These are phyloP conservation scores for Altica lythri DNA, from an alignment of 2,888 invertebrate genomes.

Conservation along the genomic window DNA sequence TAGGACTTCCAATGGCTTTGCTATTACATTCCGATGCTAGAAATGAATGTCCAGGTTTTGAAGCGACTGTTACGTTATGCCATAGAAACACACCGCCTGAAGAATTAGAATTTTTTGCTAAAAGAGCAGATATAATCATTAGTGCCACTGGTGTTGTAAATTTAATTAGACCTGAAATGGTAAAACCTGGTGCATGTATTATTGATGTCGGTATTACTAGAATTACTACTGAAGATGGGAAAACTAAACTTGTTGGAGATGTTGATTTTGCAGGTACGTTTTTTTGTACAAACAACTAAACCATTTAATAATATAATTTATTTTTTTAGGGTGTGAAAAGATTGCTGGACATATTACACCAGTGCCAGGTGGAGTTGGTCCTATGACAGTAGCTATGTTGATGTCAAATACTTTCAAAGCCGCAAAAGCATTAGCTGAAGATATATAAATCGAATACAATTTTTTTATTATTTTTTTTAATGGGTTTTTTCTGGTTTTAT, in stretches of 20 bases:
- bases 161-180: conserved; percentile 79
- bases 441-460: background rate
- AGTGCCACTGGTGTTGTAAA: conserved; percentile 77
- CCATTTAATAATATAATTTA: conserved; percentile 5
- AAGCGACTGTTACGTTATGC: conserved; percentile 88
- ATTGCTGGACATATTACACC: conserved; percentile 86
- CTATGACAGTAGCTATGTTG: conserved; percentile 93
- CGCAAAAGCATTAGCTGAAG: conserved; percentile 54
- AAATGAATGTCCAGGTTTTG: conserved; percentile 72
- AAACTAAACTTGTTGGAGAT: conserved; percentile 81
- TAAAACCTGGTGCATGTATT: conserved; percentile 85
- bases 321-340: conserved; percentile 67
- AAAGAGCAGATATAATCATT: conserved; percentile 77
- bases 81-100: conserved; percentile 84
- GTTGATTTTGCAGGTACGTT: conserved; percentile 79
- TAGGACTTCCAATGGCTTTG: conserved; percentile 88
- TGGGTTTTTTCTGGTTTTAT: background rate
- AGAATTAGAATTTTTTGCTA: conserved; percentile 71
- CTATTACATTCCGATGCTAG: conserved; percentile 78
- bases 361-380: conserved; percentile 91
- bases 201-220: conserved; percentile 89
- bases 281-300: background rate
- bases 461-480: conserved; percentile 1
- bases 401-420: conserved; percentile 87
- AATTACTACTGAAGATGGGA: conserved; percentile 67